A percentile compares a stretch with the other conserved stretches of the same genome.
These are phyloP conservation scores for Aradophagus sp. DNA, from an alignment of 1,140 invertebrate genomes.

Conservation along the genomic window DNA sequence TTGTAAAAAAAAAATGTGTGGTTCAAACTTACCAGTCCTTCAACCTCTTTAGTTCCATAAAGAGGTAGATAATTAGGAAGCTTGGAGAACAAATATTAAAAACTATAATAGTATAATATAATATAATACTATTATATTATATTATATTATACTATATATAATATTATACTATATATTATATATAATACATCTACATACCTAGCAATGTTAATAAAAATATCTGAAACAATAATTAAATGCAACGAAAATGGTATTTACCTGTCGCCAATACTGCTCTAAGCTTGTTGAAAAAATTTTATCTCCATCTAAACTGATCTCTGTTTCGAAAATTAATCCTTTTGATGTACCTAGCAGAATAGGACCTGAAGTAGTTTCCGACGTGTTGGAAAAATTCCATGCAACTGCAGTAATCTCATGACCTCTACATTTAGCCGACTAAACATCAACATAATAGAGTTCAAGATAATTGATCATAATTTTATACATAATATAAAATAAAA, in stretches of 20 bases:
- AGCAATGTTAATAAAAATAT: no score
- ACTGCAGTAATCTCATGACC: slow-evolving; percentile 93
- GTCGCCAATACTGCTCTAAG: slow-evolving; percentile 90
- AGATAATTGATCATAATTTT: no score
- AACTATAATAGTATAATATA: slow-evolving; percentile 25
- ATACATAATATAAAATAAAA: no score
- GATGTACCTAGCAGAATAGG: slow-evolving; percentile 92
- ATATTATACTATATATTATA: no score
- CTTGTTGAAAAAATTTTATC: slow-evolving; percentile 86
- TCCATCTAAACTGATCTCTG: slow-evolving; percentile 86
- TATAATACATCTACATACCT: no score
- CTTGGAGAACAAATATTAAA: slow-evolving; percentile 70
- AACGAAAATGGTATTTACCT: slow-evolving; percentile 77
- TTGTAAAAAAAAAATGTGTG: no score
- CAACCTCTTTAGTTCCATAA: slow-evolving; percentile 82
- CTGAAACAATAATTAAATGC: no score
- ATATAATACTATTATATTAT: slow-evolving; percentile 13
- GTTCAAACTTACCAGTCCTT: slow-evolving; percentile 80
- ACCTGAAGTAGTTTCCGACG: slow-evolving; percentile 82
- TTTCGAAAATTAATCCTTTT: slow-evolving; percentile 93
- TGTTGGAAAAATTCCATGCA: slow-evolving; percentile 89
- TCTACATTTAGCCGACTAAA: slow-evolving; percentile 79
- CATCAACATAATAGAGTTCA: no score
- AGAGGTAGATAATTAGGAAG: slow-evolving; percentile 84
- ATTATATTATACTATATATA: neutral